Conservation (phyloP, 2,888 invertebrate genomes). For the Anticlea derivata region DNA sequence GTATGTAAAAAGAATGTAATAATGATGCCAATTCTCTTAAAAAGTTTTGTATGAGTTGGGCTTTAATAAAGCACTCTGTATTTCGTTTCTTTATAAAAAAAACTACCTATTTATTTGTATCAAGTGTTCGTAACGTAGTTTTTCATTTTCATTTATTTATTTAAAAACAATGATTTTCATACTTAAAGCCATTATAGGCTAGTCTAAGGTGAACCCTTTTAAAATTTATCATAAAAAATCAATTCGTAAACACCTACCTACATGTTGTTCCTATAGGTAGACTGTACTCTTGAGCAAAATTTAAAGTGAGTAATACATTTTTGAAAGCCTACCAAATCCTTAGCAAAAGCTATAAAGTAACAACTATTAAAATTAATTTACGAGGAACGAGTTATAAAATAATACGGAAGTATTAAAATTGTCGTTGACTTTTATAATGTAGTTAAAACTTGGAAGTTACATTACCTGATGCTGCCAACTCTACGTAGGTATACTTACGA, state of each 20-base stretch:
- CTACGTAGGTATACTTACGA: no score
- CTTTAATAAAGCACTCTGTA: background rate
- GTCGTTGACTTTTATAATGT: constrained; percentile 49
- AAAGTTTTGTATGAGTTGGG: constrained; percentile 39
- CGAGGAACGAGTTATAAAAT: constrained; percentile 44
- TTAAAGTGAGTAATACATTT: background rate
- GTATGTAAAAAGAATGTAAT: background rate
- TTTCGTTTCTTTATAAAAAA: background rate
- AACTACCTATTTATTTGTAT: no score
- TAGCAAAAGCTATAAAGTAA: constrained; percentile 36
- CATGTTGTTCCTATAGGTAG: background rate
- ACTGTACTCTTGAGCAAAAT: no score
- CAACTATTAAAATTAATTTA: constrained; percentile 48
- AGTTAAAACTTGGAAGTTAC: constrained; percentile 42
- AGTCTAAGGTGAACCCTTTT: no score
- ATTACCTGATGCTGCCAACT: constrained; percentile 25
- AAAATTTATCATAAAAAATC: no score
- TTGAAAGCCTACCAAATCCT: constrained; percentile 25
- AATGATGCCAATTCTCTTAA: no score
- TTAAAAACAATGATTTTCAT: no score
- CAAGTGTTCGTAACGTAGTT: no score
- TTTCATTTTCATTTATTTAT: no score
- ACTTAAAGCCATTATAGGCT: no score
- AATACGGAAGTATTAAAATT: constrained; percentile 45
- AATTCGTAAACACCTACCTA: no score